These are phyloP conservation scores for Drosophila sturtevanti DNA, from an alignment of 1,140 invertebrate species.

Conservation along the genomic window DNA sequence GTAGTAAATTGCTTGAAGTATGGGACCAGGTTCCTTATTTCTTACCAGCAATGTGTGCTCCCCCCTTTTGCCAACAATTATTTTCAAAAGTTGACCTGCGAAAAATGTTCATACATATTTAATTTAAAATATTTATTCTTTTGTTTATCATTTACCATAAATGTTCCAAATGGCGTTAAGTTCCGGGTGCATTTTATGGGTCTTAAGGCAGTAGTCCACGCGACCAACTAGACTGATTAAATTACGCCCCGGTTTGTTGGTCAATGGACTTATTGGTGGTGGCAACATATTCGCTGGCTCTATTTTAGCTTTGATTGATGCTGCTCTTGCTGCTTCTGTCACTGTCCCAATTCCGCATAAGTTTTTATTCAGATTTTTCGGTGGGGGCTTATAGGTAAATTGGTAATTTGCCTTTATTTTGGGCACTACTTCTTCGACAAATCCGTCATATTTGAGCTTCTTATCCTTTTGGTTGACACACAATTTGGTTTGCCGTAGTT, in stretches of 20 bases:
- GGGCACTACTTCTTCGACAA: constrained; percentile 29
- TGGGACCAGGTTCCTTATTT: constrained; percentile 54
- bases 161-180: constrained; percentile 70
- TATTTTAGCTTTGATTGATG: constrained; percentile 1
- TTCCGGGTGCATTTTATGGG: constrained; percentile 53
- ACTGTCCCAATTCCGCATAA: neutral
- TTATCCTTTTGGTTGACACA: constrained; percentile 51
- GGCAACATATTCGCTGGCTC: constrained; percentile 21
- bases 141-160: constrained; percentile 51
- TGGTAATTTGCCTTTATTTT: constrained; percentile 39
- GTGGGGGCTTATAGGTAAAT: constrained; percentile 48
- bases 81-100: constrained; percentile 64
- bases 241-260: constrained; percentile 40
- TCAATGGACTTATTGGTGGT: constrained; percentile 15
- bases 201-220: constrained; percentile 70
- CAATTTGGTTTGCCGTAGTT: constrained; percentile 64
- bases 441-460: constrained; percentile 60
- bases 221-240: constrained; percentile 53
- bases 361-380: constrained; percentile 3
- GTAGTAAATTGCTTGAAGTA: constrained; percentile 67
- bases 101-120: neutral
- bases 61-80: constrained; percentile 58
- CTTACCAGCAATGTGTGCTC: constrained; percentile 61
- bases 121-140: neutral
- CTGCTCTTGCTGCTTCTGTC: neutral